Evolutionary conservation across 2,113 vertebrate genomes (phyloP).

Genomic region (Aplodontia rufa): DNA sequence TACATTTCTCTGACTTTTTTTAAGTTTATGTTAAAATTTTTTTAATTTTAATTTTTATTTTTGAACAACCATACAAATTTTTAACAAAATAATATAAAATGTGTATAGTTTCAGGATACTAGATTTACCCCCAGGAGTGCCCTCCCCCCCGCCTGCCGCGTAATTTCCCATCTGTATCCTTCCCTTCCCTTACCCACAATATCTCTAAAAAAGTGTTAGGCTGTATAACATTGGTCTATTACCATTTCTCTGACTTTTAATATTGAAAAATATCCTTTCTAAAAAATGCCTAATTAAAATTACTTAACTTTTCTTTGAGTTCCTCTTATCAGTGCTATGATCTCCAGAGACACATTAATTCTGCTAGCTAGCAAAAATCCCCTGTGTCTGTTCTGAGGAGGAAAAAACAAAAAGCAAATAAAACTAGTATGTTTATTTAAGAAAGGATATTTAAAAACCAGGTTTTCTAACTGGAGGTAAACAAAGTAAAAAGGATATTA

Average conservation of each 20-base stretch:
- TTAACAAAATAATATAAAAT: too few relatives aligned
- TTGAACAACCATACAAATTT: too few relatives aligned
- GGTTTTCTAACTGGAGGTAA: not conserved
- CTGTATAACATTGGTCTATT: too few relatives aligned
- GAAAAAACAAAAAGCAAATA: not conserved
- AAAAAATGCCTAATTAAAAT: slow-evolving; percentile 13
- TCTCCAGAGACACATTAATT: slow-evolving; percentile 9
- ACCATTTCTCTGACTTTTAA: not conserved
- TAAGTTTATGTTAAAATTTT: too few relatives aligned
- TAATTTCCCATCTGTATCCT: too few relatives aligned
- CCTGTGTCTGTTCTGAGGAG: not conserved
- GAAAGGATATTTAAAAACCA: not conserved
- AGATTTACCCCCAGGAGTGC: too few relatives aligned
- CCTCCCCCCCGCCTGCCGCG: too few relatives aligned
- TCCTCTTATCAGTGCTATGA: not conserved
- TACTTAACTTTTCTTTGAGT: not conserved
- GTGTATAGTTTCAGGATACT: too few relatives aligned
- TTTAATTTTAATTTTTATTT: too few relatives aligned
- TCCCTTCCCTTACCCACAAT: too few relatives aligned
- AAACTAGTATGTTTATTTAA: not conserved
- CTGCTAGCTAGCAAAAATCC: not conserved
- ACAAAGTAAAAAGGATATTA: not conserved
- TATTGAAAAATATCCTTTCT: not conserved
- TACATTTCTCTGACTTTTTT: not conserved
- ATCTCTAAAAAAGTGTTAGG: too few relatives aligned